These are phyloP conservation scores for Axea sp. DNA, from an alignment of 2,888 invertebrate genomes.

Conservation along the genomic window DNA sequence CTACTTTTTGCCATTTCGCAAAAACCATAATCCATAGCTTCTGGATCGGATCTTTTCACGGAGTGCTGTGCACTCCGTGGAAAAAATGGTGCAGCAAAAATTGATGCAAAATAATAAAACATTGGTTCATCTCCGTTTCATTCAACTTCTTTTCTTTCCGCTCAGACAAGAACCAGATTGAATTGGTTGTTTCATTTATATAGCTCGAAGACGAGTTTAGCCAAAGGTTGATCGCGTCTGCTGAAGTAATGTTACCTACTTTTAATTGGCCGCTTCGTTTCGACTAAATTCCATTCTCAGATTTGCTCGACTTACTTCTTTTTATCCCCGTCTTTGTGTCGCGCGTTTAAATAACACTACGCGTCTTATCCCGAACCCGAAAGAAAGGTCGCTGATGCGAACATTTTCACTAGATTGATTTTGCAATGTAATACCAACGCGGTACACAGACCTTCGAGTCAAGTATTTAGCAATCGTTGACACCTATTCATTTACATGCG, in stretches of 20 bases:
- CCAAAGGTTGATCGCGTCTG: constrained; percentile 27
- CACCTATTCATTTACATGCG: no score
- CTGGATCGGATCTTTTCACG: no score
- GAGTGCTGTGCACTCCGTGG: no score
- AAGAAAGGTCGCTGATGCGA: background rate
- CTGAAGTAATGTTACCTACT: constrained; percentile 31
- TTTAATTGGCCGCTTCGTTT: constrained; percentile 26
- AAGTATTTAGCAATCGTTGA: no score
- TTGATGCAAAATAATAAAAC: constrained; percentile 12
- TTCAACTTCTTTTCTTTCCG: background rate
- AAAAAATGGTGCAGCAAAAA: no score
- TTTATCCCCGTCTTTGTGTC: background rate
- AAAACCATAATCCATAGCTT: constrained; percentile 14
- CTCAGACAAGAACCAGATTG: constrained; percentile 6
- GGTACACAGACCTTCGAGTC: no score
- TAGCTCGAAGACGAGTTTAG: constrained; percentile 24
- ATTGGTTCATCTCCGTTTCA: no score
- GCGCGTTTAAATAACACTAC: background rate
- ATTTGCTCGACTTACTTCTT: background rate
- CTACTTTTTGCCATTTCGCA: no score
- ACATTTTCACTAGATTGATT: constrained; percentile 11
- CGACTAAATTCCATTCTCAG: constrained; percentile 24
- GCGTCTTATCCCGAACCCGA: background rate
- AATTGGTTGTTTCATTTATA: constrained; percentile 18
- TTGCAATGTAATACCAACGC: background rate